phyloP scores from a whole-genome alignment of 2,888 invertebrate genomes.

The Gymnocheta viridis region DNA sequence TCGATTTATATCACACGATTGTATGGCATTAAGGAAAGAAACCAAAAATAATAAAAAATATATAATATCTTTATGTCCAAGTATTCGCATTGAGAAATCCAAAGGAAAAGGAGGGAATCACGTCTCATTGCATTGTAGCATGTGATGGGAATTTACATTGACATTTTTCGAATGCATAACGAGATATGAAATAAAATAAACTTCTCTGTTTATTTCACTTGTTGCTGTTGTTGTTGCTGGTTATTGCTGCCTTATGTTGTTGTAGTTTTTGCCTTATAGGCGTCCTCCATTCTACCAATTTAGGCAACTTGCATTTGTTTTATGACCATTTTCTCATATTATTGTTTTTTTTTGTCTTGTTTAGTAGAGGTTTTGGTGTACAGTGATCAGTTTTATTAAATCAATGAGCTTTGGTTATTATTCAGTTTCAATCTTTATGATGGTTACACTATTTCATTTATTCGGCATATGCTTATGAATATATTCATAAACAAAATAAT shows the following conservation, averaged over 20 bases:
- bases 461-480: not conserved
- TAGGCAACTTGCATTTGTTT: conserved; percentile 62
- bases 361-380: not conserved
- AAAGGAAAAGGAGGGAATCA: conserved; percentile 66
- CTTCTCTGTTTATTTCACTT: conserved; percentile 49
- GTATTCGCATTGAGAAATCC: conserved; percentile 2
- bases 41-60: conserved; percentile 6
- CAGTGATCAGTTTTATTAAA: conserved; percentile 44
- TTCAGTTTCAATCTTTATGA: conserved; percentile 37
- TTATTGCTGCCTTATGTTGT: conserved; percentile 29
- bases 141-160: conserved; percentile 73
- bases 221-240: too few relatives aligned
- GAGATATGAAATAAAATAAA: conserved; percentile 56
- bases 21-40: conserved; percentile 61
- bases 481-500: not conserved
- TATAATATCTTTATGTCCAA: conserved; percentile 30
- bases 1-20: conserved; percentile 72
- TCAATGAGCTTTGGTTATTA: conserved; percentile 59
- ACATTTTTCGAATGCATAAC: conserved; percentile 73
- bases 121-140: conserved; percentile 71
- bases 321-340: conserved; percentile 56
- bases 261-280: conserved; percentile 37
- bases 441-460: conserved; percentile 40
- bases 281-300: conserved; percentile 66
- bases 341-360: conserved; percentile 6